Evolutionary conservation across 2,797 vertebrate genomes (phyloP), one percentile per base, ranked within the genome.

Genomic region (Phrynocephalus vlangalii): DNA sequence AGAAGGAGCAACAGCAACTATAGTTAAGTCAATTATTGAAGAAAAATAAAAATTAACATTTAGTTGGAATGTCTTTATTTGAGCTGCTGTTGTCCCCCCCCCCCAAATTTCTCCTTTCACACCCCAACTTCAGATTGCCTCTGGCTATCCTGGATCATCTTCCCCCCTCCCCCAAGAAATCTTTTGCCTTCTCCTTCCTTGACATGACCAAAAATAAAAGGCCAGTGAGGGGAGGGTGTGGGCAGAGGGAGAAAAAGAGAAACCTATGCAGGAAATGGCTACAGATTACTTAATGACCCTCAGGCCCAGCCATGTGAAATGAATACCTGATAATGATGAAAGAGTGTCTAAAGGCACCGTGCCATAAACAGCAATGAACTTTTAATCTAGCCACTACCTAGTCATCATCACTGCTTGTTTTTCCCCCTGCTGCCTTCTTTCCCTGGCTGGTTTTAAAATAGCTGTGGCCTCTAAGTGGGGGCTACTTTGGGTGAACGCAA

Each of bases 291-390:
- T 80, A 75, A 87, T 90, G 33, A 91, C 91, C 88, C 76, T 91
- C 48, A 67, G 86, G 85, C 1, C 82, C 9, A 81, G 89, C 44
- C 85, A 90, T 90, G 88, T 88, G 63, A 87, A 91, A 86, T 44
- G 26, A 50, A 90, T 89, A 79, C 83, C 81, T 10, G 73, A 77
- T 85, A 92, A 82, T 91, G 93, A 90, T 6, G 85, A 91, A 87
- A 77, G 52, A 81, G 89, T 82, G 92, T 94, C 93, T 91, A 6
- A 92, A 91, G 44, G 91, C 94, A 89, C 87, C 92, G 91, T 81
- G 86, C 88, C 91, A 79, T 60, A 89, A 95, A 95, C 88, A 95
- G 92, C 94, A 94, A 93, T 96, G 95, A 94, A 95, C 90, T 95
- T 95, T 94, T 96, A 93, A 95, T 91, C 79, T 79, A 24, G 84